These are phyloP conservation scores for Tetragonula carbonaria DNA, from an alignment of 2,888 invertebrate species.

Conservation along the genomic window DNA sequence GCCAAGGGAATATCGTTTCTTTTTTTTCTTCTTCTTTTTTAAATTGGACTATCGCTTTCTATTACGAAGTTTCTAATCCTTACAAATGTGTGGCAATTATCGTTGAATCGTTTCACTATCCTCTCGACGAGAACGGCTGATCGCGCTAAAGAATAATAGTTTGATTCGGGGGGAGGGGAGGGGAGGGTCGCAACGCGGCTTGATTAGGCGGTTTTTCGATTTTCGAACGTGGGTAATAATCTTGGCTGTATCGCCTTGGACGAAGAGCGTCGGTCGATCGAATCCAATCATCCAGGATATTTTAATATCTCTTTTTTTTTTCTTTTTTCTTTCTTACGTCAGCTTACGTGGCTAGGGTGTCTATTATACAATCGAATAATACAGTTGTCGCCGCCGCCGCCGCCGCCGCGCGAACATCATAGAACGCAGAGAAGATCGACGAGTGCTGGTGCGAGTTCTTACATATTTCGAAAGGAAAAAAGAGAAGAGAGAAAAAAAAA, in stretches of 20 bases:
- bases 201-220: not conserved
- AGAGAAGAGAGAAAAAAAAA: too few species aligned
- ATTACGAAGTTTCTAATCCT: not conserved
- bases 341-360: slow-evolving; percentile 45
- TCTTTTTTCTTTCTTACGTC: slow-evolving; percentile 13
- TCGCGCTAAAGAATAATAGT: too few species aligned
- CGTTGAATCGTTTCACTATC: not conserved
- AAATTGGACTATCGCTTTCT: not conserved
- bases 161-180: not conserved
- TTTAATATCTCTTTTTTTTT: slow-evolving; percentile 5
- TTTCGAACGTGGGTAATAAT: slow-evolving; percentile 34
- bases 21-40: not conserved
- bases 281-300: not conserved
- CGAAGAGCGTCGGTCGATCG: slow-evolving; percentile 56
- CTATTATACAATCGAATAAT: slow-evolving; percentile 63
- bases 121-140: not conserved
- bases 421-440: slow-evolving; percentile 34
- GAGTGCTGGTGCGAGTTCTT: slow-evolving; percentile 43
- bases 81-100: not conserved
- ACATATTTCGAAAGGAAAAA: slow-evolving; percentile 12
- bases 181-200: not conserved
- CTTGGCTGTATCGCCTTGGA: slow-evolving; percentile 73
- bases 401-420: slow-evolving; percentile 28
- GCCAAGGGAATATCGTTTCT: not conserved
- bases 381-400: slow-evolving; percentile 41